A percentile compares a stretch with the other conserved stretches of the same genome.
phyloP scores from a whole-genome alignment of 2,888 invertebrate genomes.

The Amphipoea lucens region DNA sequence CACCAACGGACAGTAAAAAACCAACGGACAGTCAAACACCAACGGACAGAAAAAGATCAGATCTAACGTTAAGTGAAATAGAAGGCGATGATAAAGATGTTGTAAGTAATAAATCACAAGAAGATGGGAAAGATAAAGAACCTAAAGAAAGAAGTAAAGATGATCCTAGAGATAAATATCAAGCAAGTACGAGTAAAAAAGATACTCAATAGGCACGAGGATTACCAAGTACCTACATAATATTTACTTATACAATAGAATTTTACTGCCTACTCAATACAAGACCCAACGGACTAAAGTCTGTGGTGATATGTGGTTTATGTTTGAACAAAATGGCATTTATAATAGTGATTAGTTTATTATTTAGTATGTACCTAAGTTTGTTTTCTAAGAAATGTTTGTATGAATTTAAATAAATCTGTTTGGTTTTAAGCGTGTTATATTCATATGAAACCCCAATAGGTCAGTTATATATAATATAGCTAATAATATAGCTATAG shows the following conservation, averaged over 20 bases:
- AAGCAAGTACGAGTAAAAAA: constrained; percentile 49
- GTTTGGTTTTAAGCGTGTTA: not conserved
- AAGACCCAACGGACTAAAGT: not conserved
- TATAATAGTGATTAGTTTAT: not conserved
- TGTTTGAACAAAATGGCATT: not conserved
- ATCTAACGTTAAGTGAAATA: not conserved
- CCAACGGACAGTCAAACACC: not conserved
- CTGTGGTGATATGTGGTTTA: not conserved
- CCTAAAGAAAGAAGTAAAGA: not conserved
- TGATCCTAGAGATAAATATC: not conserved
- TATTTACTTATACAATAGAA: no score
- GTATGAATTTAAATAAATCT: constrained; percentile 10
- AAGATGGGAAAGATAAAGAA: not conserved
- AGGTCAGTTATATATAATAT: not conserved
- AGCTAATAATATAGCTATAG: not conserved
- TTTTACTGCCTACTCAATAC: not conserved
- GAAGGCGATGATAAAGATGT: not conserved
- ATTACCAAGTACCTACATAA: not conserved
- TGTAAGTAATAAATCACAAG: not conserved
- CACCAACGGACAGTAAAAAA: no score
- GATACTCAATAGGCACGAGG: not conserved
- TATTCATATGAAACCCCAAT: not conserved
- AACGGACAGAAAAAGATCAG: not conserved
- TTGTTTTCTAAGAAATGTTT: not conserved
- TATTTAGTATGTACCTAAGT: constrained; percentile 2